phyloP scores from a whole-genome alignment of 2,888 invertebrate species.

The Coenonympha arcania region DNA sequence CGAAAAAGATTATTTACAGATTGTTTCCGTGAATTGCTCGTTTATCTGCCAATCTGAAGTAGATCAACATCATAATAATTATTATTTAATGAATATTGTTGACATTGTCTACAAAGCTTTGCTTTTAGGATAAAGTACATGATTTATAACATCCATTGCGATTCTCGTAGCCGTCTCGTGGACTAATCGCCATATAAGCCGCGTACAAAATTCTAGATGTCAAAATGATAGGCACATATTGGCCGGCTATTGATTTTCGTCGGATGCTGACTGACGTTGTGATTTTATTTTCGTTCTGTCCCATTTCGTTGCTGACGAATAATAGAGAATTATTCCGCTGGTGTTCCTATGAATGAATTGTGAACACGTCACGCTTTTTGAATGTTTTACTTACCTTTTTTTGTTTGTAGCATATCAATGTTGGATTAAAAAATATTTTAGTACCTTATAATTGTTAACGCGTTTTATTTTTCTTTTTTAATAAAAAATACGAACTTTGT shows the following conservation, averaged over 20 bases:
- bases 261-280: conserved; percentile 43
- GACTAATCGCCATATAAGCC: conserved; percentile 35
- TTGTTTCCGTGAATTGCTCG: too few relatives aligned
- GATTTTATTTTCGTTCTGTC: conserved; percentile 38
- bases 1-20: too few relatives aligned
- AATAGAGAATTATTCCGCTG: conserved; percentile 28
- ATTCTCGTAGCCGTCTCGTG: conserved; percentile 11
- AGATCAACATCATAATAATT: too few relatives aligned
- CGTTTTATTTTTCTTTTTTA: neutral
- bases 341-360: conserved; percentile 19
- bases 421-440: too few relatives aligned
- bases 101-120: too few relatives aligned
- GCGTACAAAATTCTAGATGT: conserved; percentile 58
- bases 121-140: too few relatives aligned
- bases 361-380: neutral
- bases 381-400: neutral
- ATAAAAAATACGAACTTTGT: neutral
- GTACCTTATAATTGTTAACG: too few relatives aligned
- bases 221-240: conserved; percentile 67
- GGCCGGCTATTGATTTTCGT: conserved; percentile 59
- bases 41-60: too few relatives aligned
- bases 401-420: too few relatives aligned
- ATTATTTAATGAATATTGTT: too few relatives aligned
- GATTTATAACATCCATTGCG: neutral
- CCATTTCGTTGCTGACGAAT: conserved; percentile 27